Conservation (phyloP, 2,797 vertebrate species). For the Gallirallus australis region DNA sequence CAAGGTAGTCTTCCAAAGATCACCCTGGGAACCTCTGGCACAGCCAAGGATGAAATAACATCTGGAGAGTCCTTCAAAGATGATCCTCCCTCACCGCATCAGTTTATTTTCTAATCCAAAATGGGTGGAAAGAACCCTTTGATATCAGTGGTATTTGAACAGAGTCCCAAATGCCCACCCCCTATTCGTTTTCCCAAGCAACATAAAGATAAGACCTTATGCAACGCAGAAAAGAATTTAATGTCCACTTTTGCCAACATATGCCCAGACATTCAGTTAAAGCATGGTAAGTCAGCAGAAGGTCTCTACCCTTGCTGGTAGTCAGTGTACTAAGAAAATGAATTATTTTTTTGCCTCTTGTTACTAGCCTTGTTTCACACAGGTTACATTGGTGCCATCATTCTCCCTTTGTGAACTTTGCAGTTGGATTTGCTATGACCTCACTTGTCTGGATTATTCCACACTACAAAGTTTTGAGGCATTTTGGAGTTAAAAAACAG, state of each 20-base stretch:
- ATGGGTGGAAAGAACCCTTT: neutral
- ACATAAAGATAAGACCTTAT: neutral
- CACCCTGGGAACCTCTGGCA: constrained; percentile 6
- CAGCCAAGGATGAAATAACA: neutral
- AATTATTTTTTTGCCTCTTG: neutral
- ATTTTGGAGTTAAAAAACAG: neutral
- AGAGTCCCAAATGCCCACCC: neutral
- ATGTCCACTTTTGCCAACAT: neutral
- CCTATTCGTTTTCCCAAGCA: neutral
- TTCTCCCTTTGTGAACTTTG: neutral
- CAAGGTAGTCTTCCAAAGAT: neutral
- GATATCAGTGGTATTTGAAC: neutral
- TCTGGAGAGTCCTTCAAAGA: neutral
- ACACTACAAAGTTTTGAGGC: neutral
- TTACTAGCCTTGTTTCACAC: neutral
- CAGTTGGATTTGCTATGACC: neutral
- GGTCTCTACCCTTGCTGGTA: neutral
- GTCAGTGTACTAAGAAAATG: neutral
- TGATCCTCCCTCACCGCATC: neutral
- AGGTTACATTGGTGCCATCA: neutral
- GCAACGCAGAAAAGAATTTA: neutral
- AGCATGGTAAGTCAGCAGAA: neutral
- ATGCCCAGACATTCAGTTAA: neutral
- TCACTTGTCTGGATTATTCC: neutral
- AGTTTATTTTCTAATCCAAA: neutral